Evolutionary conservation across 2,113 vertebrate genomes (phyloP), one percentile per base, ranked within the genome.

Genomic region (Oncorhynchus clarkii): DNA sequence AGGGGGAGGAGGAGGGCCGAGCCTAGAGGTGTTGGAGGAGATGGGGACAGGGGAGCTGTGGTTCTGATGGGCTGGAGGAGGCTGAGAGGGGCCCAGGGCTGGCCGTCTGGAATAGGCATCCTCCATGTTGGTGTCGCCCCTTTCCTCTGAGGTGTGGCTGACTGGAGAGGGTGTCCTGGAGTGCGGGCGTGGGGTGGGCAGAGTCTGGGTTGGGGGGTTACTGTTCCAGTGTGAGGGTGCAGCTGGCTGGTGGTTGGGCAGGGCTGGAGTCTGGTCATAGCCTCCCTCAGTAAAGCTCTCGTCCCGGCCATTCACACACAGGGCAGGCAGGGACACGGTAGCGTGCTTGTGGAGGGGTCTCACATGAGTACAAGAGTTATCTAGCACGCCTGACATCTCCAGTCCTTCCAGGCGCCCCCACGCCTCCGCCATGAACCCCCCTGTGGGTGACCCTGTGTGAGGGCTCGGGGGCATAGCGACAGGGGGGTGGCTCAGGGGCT

Each of bases 261-360:
- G 54, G 31, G 27, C 76, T 70, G 51, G 39, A 11, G 39, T 45
- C 39, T 45, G 51, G 16, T 18, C 51, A 54, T 16, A 16, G 51
- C 51, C 51, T 89, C 88, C 92, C 93, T 92, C 86, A 91, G 90
- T 71, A 91, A 91, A 76, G 67, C 39, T 48, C 71, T 76, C 34
- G n/a, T 71, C 74, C 77, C 77, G 45, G 73, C 29, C 54, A 16
- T 76, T 72, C 74, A 96, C 88, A 64, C 90, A 92, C 72, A 96
- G 90, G 67, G 92, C 89, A 84, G 94, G 93, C 82, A 96, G 92
- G 73, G 95, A 96, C 82, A 93, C 91, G 81, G 93, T 92, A 75
- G 91, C 82, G 85, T 94, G 91, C 80, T 88, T 94, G 79, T 89
- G 89, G 77, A 94, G 82, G 54, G 94, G 90, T 80, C 89, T 80